Evolutionary conservation across 2,888 invertebrate species (phyloP).

Genomic region (Sipha maydis): DNA sequence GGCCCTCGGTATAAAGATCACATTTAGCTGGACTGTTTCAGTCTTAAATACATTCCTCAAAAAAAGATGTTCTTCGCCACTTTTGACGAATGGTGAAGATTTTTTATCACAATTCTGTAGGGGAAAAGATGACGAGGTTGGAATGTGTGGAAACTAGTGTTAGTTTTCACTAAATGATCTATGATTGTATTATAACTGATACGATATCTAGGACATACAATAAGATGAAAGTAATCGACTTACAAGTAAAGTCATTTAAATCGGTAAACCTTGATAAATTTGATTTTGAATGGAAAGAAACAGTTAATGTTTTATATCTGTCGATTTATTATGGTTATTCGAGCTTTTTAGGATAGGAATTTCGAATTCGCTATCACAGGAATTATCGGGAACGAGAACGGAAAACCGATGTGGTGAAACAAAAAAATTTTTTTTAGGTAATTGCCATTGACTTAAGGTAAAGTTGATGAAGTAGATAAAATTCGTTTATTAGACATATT

Average conservation of each 20-base stretch:
- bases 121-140: no score
- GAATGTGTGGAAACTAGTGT: no score
- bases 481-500: no score
- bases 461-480: no score
- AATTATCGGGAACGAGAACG: background rate
- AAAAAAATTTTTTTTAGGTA: no score
- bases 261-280: background rate
- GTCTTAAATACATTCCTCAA: no score
- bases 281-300: background rate
- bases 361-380: background rate
- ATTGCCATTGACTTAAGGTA: no score
- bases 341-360: background rate
- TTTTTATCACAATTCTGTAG: no score
- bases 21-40: no score
- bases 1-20: no score
- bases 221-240: background rate
- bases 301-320: background rate
- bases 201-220: background rate
- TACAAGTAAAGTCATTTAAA: background rate
- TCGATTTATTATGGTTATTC: background rate
- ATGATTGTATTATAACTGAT: background rate
- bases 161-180: background rate
- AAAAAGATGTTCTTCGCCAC: no score
- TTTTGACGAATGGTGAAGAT: no score
- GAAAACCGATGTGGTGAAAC: background rate